Percentiles rank a stretch among this genome's conserved stretches.
Evolutionary conservation across 1,140 invertebrate species (phyloP).

Genomic region (Hyles vespertilio): DNA sequence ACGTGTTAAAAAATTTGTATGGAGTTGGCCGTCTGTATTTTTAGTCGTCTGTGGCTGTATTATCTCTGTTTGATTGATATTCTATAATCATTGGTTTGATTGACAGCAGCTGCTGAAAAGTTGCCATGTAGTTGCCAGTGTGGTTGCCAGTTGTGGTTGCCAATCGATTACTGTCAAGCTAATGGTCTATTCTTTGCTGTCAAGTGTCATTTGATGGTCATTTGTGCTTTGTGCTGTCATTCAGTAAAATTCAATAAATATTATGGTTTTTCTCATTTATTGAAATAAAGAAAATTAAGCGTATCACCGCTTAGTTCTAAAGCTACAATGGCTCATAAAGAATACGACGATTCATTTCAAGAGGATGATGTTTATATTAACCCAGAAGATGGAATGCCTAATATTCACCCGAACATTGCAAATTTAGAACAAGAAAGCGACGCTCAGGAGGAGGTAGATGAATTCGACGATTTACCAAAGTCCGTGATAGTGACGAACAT

Average conservation of each 20-base stretch:
- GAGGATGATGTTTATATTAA: slow-evolving; percentile 88
- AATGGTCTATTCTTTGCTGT: not conserved
- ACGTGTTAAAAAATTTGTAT: too few species aligned
- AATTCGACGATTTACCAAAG: slow-evolving; percentile 87
- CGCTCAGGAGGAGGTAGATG: slow-evolving; percentile 78
- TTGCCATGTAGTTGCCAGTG: too few species aligned
- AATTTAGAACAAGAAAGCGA: slow-evolving; percentile 77
- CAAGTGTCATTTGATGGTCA: too few species aligned
- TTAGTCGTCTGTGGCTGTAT: too few species aligned
- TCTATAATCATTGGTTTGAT: too few species aligned
- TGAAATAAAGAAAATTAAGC: not conserved
- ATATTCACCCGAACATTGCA: slow-evolving; percentile 83
- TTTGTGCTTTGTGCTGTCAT: not conserved
- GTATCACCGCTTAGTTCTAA: too few species aligned
- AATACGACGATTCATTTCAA: slow-evolving; percentile 68
- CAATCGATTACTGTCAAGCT: slow-evolving; percentile 7
- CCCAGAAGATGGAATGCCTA: slow-evolving; percentile 88
- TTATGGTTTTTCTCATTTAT: not conserved
- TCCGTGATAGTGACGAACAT: slow-evolving; percentile 94
- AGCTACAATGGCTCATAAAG: slow-evolving; percentile 53
- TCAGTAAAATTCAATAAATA: slow-evolving; percentile 2
- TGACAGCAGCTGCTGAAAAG: not conserved
- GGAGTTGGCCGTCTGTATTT: too few species aligned
- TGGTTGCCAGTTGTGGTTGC: too few species aligned
- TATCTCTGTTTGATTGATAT: too few species aligned